Percentiles rank a stretch among this genome's conserved stretches.
phyloP scores from a whole-genome alignment of 2,797 vertebrate species.

The Podarcis lilfordi region DNA sequence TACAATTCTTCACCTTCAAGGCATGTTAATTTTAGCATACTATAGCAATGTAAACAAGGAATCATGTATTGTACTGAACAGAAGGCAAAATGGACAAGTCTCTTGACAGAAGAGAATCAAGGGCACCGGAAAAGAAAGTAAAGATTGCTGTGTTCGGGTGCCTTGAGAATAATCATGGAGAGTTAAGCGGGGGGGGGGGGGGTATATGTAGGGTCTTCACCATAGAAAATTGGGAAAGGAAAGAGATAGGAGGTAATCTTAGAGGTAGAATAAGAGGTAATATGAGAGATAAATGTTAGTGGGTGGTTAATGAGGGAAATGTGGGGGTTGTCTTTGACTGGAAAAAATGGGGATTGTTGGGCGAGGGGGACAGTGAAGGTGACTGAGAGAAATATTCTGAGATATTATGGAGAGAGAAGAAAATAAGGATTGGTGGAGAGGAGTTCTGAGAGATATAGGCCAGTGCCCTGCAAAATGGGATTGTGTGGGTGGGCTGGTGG shows the following conservation, averaged over 20 bases:
- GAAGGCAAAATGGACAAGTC: not conserved
- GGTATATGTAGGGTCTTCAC: not conserved
- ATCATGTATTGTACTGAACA: not conserved
- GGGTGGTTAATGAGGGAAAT: not conserved
- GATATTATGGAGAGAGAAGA: not conserved
- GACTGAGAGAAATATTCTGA: not conserved
- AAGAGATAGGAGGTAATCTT: not conserved
- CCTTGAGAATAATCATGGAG: not conserved
- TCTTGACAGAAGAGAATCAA: not conserved
- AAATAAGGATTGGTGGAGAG: not conserved
- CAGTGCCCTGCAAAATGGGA: not conserved
- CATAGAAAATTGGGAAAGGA: not conserved
- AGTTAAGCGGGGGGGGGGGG: not conserved
- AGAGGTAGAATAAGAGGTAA: too few species aligned
- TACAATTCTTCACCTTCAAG: not conserved
- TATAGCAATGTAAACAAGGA: not conserved
- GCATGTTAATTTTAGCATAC: constrained; percentile 16
- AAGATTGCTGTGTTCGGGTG: too few species aligned
- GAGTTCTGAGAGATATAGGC: not conserved
- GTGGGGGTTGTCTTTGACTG: not conserved
- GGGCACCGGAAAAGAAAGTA: not conserved
- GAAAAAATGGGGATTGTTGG: not conserved
- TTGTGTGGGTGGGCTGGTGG: not conserved
- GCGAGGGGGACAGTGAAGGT: not conserved
- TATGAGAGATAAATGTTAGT: not conserved